phyloP scores from a whole-genome alignment of 2,113 vertebrate species.

The Pithys albifrons region DNA sequence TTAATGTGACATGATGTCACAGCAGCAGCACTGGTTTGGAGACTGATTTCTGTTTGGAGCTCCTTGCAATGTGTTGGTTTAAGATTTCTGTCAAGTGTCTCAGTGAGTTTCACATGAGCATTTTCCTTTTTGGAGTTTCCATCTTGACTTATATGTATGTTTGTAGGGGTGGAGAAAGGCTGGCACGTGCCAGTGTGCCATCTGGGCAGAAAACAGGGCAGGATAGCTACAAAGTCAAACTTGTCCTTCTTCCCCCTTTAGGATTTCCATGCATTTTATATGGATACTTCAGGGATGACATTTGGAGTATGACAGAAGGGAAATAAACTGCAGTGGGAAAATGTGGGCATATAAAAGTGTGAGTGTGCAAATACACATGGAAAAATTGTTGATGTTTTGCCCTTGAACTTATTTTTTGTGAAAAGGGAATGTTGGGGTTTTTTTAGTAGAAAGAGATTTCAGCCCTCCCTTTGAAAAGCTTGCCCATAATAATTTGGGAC shows the following conservation, averaged over 20 bases:
- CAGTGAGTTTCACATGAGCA: neutral
- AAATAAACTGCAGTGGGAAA: neutral
- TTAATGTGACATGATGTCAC: slow-evolving; percentile 27
- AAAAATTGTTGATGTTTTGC: neutral
- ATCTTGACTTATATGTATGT: neutral
- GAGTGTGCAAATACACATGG: neutral
- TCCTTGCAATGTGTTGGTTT: slow-evolving; percentile 18
- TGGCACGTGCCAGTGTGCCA: neutral
- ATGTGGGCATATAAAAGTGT: neutral
- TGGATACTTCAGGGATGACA: neutral
- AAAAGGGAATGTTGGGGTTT: neutral
- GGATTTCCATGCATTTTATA: neutral
- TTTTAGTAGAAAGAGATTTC: neutral
- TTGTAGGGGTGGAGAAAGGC: neutral
- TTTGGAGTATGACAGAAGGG: neutral
- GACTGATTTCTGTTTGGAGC: neutral
- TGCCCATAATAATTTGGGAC: neutral
- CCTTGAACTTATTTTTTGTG: neutral
- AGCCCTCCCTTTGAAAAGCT: neutral
- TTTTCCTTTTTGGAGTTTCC: neutral
- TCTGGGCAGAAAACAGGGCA: neutral
- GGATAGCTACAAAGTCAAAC: neutral
- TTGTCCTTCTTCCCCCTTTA: neutral
- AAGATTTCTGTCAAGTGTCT: slow-evolving; percentile 16
- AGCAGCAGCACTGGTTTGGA: slow-evolving; percentile 1